Conservation (phyloP, 2,888 invertebrate species). For the Griposia aprilina region DNA sequence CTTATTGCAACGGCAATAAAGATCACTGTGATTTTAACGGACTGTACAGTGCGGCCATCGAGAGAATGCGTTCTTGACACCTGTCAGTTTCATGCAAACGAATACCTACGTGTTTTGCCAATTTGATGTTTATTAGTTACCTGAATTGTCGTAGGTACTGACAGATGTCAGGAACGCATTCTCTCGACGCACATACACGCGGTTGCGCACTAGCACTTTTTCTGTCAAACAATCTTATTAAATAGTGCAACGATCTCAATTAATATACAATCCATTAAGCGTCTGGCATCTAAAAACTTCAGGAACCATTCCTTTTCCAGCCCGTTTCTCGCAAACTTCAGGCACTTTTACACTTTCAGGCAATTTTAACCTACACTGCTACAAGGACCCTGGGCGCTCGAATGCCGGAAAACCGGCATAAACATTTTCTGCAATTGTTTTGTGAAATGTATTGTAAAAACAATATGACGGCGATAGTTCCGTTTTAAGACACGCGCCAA, state of each 20-base stretch:
- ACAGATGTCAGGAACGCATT: no score
- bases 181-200: no score
- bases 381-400: neutral
- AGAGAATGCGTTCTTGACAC: no score
- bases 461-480: neutral
- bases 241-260: neutral
- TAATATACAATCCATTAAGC: neutral
- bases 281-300: neutral
- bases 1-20: no score
- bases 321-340: neutral
- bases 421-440: no score
- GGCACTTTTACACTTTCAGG: no score
- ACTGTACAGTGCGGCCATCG: no score
- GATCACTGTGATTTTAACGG: no score
- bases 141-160: no score
- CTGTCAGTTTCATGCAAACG: no score
- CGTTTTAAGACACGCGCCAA: neutral
- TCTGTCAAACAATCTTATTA: neutral
- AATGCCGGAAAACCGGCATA: neutral
- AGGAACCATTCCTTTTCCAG: neutral
- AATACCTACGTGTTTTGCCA: no score
- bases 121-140: no score
- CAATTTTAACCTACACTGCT: neutral
- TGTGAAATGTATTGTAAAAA: neutral
- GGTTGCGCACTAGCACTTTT: neutral